Conservation (phyloP, 2,113 vertebrate genomes). For the Odontesthes bonariensis region DNA sequence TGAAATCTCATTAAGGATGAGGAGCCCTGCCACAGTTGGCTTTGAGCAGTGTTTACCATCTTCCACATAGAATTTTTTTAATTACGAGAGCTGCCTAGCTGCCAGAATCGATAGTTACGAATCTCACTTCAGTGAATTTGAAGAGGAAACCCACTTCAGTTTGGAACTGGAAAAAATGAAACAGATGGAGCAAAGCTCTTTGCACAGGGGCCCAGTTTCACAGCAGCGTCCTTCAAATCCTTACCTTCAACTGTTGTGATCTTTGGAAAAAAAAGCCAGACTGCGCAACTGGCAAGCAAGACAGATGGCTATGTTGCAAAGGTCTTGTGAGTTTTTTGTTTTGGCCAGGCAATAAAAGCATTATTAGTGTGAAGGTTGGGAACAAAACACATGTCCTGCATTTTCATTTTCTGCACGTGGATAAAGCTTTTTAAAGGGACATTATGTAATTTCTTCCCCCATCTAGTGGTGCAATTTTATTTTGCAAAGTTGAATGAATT, state of each 20-base stretch:
- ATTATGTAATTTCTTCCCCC: no score
- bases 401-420: slow-evolving; percentile 40
- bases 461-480: no score
- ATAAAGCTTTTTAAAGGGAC: slow-evolving; percentile 9
- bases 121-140: slow-evolving; percentile 46
- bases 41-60: slow-evolving; percentile 74
- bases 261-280: slow-evolving; percentile 6
- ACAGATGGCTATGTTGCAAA: slow-evolving; percentile 20
- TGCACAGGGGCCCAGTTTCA: slow-evolving; percentile 36
- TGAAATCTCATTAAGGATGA: slow-evolving; percentile 81
- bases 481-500: no score
- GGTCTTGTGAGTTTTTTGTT: slow-evolving; percentile 26
- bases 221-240: slow-evolving; percentile 50
- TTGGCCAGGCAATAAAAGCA: slow-evolving; percentile 32
- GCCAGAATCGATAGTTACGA: slow-evolving; percentile 74
- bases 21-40: slow-evolving; percentile 71
- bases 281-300: slow-evolving; percentile 14
- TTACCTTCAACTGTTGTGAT: not conserved
- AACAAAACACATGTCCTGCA: slow-evolving; percentile 24
- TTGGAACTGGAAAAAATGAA: slow-evolving; percentile 46
- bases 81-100: slow-evolving; percentile 68
- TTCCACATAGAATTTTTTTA: slow-evolving; percentile 75
- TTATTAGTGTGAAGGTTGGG: slow-evolving; percentile 57
- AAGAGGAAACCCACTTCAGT: slow-evolving; percentile 52
- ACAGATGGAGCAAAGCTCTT: slow-evolving; percentile 53